phyloP scores from a whole-genome alignment of 2,113 vertebrate genomes.

The Podarcis cretensis region DNA sequence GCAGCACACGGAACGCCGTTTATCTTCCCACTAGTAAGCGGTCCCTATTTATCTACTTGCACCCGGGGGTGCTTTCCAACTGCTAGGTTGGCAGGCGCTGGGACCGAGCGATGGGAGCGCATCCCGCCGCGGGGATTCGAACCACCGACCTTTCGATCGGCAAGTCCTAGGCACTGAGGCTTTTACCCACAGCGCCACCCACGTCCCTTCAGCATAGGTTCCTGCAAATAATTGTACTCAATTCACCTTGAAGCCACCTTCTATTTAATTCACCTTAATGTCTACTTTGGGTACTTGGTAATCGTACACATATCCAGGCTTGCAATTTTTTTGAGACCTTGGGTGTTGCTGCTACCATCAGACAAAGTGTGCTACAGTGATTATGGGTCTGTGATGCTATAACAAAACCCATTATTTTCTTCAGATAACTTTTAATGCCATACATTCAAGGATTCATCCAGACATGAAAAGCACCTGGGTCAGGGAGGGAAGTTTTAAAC shows the following conservation, averaged over 20 bases:
- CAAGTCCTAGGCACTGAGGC: too few species aligned
- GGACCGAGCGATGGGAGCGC: too few species aligned
- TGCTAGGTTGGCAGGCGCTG: too few species aligned
- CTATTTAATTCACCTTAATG: background rate
- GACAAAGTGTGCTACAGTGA: background rate
- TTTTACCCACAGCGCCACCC: too few species aligned
- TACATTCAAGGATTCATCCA: background rate
- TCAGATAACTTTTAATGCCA: constrained; percentile 8
- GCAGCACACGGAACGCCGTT: too few species aligned
- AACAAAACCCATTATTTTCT: constrained; percentile 12
- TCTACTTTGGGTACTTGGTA: background rate
- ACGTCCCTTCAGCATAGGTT: background rate
- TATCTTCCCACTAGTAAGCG: too few species aligned
- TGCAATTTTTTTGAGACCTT: background rate
- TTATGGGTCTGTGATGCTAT: background rate
- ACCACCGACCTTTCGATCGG: too few species aligned
- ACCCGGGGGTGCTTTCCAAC: too few species aligned
- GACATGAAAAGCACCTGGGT: background rate
- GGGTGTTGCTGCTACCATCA: background rate
- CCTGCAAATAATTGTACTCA: background rate
- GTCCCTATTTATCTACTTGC: too few species aligned
- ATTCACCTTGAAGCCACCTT: constrained; percentile 2
- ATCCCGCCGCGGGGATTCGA: too few species aligned
- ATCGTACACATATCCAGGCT: background rate
- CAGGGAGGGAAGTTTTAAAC: background rate